Conservation (phyloP, 2,797 vertebrate species). For the Girardinus metallicus region DNA sequence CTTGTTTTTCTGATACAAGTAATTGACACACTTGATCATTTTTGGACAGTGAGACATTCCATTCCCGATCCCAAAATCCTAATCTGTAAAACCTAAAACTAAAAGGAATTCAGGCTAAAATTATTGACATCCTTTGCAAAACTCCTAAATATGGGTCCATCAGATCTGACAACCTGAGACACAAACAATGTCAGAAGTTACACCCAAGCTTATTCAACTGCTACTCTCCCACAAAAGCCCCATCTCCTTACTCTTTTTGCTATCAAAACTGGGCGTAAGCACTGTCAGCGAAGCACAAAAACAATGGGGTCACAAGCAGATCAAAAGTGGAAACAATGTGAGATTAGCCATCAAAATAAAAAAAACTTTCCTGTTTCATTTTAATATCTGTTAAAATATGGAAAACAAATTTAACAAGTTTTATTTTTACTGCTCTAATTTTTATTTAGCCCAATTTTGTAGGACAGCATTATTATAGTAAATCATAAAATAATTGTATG, state of each 20-base stretch:
- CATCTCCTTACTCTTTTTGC: not conserved
- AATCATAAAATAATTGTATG: not conserved
- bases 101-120: constrained; percentile 7
- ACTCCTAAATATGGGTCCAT: constrained; percentile 11
- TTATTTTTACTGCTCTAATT: not conserved
- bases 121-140: constrained; percentile 4
- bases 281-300: constrained; percentile 13
- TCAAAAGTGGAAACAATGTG: constrained; percentile 27
- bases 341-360: constrained; percentile 5
- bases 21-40: constrained; percentile 24
- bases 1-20: constrained; percentile 12
- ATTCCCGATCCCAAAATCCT: not conserved
- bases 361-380: not conserved
- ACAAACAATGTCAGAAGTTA: constrained; percentile 4
- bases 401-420: not conserved
- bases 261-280: not conserved
- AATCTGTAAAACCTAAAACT: constrained; percentile 10
- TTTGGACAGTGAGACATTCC: constrained; percentile 4
- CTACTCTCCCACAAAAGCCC: not conserved
- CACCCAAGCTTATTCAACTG: not conserved
- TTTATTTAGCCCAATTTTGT: not conserved
- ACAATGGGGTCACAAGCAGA: constrained; percentile 16
- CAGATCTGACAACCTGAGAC: not conserved
- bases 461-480: not conserved
- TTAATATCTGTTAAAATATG: constrained; percentile 4